Evolutionary conservation across 2,888 invertebrate species (phyloP).

Genomic region (Erebia aethiops): DNA sequence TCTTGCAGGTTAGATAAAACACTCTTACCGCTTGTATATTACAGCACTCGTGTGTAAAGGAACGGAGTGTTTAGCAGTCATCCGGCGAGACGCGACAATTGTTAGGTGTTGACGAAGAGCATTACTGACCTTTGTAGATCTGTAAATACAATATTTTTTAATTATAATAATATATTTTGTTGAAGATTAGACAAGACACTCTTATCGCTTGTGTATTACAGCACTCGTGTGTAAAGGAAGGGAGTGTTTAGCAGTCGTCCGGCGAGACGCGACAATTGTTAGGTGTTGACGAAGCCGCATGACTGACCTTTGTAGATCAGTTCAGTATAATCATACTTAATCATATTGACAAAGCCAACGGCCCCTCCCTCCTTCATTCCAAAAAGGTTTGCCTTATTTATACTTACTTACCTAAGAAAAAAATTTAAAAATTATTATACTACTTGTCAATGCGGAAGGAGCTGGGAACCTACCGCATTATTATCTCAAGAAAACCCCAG

Average conservation of each 20-base stretch:
- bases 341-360: neutral
- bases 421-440: too few relatives aligned
- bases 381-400: too few relatives aligned
- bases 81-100: constrained; percentile 47
- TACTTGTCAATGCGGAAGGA: too few relatives aligned
- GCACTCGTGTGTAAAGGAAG: constrained; percentile 51
- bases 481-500: too few relatives aligned
- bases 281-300: constrained; percentile 39
- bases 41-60: constrained; percentile 46
- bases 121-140: constrained; percentile 10
- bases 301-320: constrained; percentile 5
- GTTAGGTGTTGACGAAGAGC: constrained; percentile 43
- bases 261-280: constrained; percentile 44
- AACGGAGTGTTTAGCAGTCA: constrained; percentile 55
- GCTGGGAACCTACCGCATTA: too few relatives aligned
- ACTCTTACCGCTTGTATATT: constrained; percentile 36
- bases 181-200: neutral
- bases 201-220: constrained; percentile 36
- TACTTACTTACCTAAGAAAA: too few relatives aligned
- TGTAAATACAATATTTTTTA: neutral
- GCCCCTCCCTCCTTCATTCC: neutral
- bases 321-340: neutral
- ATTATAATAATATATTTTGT: neutral
- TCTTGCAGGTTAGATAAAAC: neutral
- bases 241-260: constrained; percentile 55